Percentiles rank a stretch among this genome's conserved stretches.
Conservation (phyloP, 2,797 vertebrate genomes). For the Zonotrichia albicollis region DNA sequence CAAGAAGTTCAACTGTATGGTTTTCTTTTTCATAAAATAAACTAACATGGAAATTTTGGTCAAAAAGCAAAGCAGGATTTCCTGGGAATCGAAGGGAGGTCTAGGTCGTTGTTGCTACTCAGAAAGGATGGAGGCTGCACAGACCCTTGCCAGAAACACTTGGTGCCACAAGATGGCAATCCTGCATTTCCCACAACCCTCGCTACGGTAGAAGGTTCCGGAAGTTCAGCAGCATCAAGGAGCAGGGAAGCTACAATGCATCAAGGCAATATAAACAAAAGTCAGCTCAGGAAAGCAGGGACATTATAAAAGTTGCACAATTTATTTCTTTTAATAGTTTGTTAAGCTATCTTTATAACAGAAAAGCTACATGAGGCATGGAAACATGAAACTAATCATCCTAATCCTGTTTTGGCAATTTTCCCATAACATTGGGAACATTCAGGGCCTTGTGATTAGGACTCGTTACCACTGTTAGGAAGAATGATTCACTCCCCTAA, state of each 20-base stretch:
- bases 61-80: not conserved
- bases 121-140: not conserved
- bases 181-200: not conserved
- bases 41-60: not conserved
- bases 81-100: not conserved
- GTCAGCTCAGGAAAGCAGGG: not conserved
- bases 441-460: not conserved
- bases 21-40: not conserved
- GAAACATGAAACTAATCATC: slow-evolving; percentile 4
- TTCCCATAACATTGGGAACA: slow-evolving; percentile 13
- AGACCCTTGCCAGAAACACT: not conserved
- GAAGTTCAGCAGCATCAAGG: slow-evolving; percentile 28
- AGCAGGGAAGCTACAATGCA: not conserved
- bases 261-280: not conserved
- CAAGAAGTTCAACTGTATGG: not conserved
- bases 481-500: slow-evolving; percentile 6
- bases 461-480: not conserved
- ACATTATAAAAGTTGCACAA: not conserved
- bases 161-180: slow-evolving; percentile 64
- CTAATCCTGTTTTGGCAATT: slow-evolving; percentile 29
- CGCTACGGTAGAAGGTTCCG: not conserved
- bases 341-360: slow-evolving; percentile 18
- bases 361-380: not conserved
- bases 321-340: slow-evolving; percentile 1
- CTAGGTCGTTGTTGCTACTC: not conserved